These are phyloP conservation scores for Drosophila nasuta DNA, from an alignment of 1,140 invertebrate species.

Conservation along the genomic window DNA sequence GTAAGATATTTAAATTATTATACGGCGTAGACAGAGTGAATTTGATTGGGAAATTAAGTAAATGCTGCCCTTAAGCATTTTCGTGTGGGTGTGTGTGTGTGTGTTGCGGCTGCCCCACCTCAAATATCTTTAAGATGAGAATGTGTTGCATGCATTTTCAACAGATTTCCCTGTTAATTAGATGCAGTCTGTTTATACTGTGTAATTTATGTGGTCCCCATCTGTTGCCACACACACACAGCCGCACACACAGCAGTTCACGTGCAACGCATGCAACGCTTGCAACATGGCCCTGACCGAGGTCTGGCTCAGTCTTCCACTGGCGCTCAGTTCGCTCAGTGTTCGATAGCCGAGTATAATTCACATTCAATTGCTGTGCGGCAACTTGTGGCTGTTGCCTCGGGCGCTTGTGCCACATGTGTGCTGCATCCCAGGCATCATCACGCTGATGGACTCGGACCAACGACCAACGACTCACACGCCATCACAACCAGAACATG, in stretches of 20 bases:
- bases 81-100: slow-evolving; percentile 2
- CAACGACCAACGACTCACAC: slow-evolving; percentile 20
- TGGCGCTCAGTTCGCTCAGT: slow-evolving; percentile 21
- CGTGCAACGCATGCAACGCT: slow-evolving; percentile 40
- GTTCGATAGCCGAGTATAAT: slow-evolving; percentile 60
- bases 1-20: slow-evolving; percentile 79
- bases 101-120: too few species aligned
- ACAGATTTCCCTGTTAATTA: slow-evolving; percentile 77
- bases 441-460: slow-evolving; percentile 33
- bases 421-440: slow-evolving; percentile 54
- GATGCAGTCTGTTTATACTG: slow-evolving; percentile 76
- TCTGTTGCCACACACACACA: slow-evolving; percentile 17
- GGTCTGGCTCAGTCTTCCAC: slow-evolving; percentile 35
- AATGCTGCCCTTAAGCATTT: slow-evolving; percentile 51
- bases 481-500: slow-evolving; percentile 43
- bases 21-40: slow-evolving; percentile 68
- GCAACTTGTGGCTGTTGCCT: slow-evolving; percentile 61
- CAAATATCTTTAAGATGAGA: slow-evolving; percentile 20
- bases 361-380: slow-evolving; percentile 77
- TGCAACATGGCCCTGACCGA: slow-evolving; percentile 49
- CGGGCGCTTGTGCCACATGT: slow-evolving; percentile 47
- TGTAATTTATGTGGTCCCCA: slow-evolving; percentile 65
- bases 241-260: slow-evolving; percentile 23
- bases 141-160: slow-evolving; percentile 47
- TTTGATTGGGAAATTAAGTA: slow-evolving; percentile 72